phyloP scores from a whole-genome alignment of 1,140 invertebrate species.

The Dreissena polymorpha region DNA sequence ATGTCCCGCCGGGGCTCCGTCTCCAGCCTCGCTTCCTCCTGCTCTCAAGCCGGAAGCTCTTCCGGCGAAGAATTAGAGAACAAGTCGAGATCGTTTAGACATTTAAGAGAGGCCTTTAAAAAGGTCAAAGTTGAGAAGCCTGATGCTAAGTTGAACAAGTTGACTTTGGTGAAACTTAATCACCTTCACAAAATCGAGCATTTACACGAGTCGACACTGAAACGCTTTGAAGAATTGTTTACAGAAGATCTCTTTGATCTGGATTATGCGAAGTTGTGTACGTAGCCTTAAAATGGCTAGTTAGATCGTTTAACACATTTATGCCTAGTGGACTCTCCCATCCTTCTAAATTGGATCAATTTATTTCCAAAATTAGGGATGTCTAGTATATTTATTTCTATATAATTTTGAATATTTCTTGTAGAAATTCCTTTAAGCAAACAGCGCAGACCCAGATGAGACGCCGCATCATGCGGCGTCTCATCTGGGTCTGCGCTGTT shows the following conservation, averaged over 20 bases:
- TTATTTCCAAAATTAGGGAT: too few relatives aligned
- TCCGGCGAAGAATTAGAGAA: background rate
- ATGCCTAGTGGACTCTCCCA: too few relatives aligned
- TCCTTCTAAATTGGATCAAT: too few relatives aligned
- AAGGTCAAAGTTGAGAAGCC: constrained; percentile 24
- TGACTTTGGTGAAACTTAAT: constrained; percentile 22
- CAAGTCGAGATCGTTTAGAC: constrained; percentile 11
- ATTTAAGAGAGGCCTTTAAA: constrained; percentile 36
- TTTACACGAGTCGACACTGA: constrained; percentile 24
- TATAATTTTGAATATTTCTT: too few relatives aligned
- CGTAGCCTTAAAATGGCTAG: background rate
- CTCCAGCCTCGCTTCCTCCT: constrained; percentile 6
- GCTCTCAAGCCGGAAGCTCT: background rate
- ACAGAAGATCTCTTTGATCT: background rate
- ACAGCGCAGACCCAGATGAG: too few relatives aligned
- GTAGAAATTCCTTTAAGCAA: too few relatives aligned
- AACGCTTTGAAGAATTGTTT: constrained; percentile 33
- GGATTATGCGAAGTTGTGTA: background rate
- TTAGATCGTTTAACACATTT: too few relatives aligned
- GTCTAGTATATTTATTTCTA: too few relatives aligned
- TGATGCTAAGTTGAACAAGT: constrained; percentile 4
- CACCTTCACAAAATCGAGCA: background rate
- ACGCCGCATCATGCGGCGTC: too few relatives aligned
- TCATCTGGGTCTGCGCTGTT: too few relatives aligned
- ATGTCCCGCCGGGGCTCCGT: background rate